A percentile compares a stretch with the other conserved stretches of the same genome.
Evolutionary conservation across 2,797 vertebrate species (phyloP).

Genomic region (Cossypha heuglini): DNA sequence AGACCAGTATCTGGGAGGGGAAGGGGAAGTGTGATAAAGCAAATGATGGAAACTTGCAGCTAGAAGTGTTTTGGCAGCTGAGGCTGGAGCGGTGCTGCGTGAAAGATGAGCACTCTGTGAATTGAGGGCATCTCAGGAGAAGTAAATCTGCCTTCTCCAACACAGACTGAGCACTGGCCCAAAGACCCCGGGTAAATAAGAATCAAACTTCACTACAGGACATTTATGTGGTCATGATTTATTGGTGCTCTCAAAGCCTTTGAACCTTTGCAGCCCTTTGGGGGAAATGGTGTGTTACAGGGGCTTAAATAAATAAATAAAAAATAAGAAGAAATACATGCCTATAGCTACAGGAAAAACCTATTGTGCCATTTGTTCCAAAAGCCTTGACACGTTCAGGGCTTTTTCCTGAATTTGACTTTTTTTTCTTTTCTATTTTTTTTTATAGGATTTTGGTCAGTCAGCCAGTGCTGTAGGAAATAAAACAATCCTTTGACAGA

Average conservation of each 20-base stretch:
- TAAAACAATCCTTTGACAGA: constrained; percentile 56
- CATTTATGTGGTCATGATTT: constrained; percentile 71
- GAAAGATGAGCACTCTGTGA: constrained; percentile 70
- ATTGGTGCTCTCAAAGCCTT: constrained; percentile 66
- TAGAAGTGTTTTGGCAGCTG: constrained; percentile 64
- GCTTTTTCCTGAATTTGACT: constrained; percentile 69
- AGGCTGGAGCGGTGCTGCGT: constrained; percentile 46
- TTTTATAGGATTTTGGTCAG: constrained; percentile 66
- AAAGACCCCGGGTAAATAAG: constrained; percentile 72
- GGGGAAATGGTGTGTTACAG: constrained; percentile 68
- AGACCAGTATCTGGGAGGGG: constrained; percentile 26
- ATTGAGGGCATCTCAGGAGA: constrained; percentile 69
- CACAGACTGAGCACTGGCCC: constrained; percentile 66
- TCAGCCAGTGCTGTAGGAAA: constrained; percentile 56
- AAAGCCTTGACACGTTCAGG: constrained; percentile 70
- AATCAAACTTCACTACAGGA: constrained; percentile 70
- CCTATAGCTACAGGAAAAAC: constrained; percentile 68
- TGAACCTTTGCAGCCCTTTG: constrained; percentile 67
- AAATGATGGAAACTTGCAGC: constrained; percentile 59
- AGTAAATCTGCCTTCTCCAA: constrained; percentile 66
- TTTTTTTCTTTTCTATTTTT: constrained; percentile 27
- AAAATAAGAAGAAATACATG: constrained; percentile 68
- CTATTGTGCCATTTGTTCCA: constrained; percentile 69
- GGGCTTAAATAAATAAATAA: constrained; percentile 72
- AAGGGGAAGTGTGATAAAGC: constrained; percentile 62